Evolutionary conservation across 1,140 invertebrate species (phyloP), one percentile per base, ranked within the genome.

Genomic region (Paracyclopina nana): DNA sequence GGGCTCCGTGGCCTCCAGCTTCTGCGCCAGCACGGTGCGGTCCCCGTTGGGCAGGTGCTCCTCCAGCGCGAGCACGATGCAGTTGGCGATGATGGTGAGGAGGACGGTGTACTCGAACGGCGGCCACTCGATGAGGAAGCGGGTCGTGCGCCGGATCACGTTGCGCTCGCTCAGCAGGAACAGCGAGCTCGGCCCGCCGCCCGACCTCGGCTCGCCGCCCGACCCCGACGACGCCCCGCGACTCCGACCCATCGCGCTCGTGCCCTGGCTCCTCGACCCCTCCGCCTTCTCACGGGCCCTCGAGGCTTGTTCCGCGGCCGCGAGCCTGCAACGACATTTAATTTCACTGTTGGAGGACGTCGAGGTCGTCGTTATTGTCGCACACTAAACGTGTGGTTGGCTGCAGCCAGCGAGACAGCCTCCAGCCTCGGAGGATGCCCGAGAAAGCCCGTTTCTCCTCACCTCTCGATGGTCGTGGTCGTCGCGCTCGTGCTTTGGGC

Each of bases 41-140:
- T 99, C 95, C 63, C 80, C 77, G 68, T 82, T 78, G 58, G 95
- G 94, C 68, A 99, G 76, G 74, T 99, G 95, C 74, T 96, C 90
- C 73, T 99, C 95, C 72, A 98, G 74, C 61, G 91, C 95, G 69
- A 99, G 78, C 65, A 98, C 95, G 67, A 99, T 84, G 75, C 94
- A 99, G 77, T 97, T 98, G 71, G 92, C 91, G 71, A 99, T 98
- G 77, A 99, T 98, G 72, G 95, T 98, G 67, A 97, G 76, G 70
- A 99, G 79, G 71, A 99, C 94, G 74, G 94, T 91, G 76, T 98
- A 98, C 74, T 99, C 94, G 71, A 99, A 99, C 68, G 92, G 92
- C 73, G 38, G 45, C 28, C 28, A 48, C 45, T 48, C 45, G 27
- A 48, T 48, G 25, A 48, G 45, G 45, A 48, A 48, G 12, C 30